Evolutionary conservation across 2,113 vertebrate genomes (phyloP).

Genomic region (Calonectris borealis): DNA sequence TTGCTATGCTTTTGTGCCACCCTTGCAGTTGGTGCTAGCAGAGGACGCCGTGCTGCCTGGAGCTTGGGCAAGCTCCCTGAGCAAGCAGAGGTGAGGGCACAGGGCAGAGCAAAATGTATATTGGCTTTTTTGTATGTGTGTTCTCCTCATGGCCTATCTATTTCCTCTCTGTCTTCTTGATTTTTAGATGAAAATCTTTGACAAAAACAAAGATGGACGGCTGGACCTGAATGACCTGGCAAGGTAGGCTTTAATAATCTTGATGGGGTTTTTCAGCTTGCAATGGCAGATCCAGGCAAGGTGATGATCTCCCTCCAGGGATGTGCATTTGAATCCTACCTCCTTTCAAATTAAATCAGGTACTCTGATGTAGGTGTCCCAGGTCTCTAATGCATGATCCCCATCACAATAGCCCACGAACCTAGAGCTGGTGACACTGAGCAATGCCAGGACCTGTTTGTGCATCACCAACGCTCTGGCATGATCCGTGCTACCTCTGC

Average conservation of each 20-base stretch:
- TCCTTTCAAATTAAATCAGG: background rate
- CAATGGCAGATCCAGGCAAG: background rate
- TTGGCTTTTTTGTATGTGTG: background rate
- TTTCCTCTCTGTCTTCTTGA: background rate
- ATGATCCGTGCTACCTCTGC: background rate
- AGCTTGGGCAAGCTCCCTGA: background rate
- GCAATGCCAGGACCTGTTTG: background rate
- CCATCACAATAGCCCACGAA: background rate
- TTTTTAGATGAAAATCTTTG: constrained; percentile 96
- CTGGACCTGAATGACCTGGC: constrained; percentile 95
- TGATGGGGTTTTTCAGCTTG: background rate
- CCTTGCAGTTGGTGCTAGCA: background rate
- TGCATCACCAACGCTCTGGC: background rate
- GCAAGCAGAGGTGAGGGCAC: background rate
- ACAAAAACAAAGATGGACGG: constrained; percentile 93
- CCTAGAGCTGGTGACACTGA: background rate
- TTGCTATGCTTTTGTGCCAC: background rate
- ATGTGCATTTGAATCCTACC: background rate
- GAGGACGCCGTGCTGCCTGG: fast-evolving
- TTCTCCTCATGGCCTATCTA: background rate
- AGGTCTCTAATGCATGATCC: background rate
- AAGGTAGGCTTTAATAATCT: constrained; percentile 74
- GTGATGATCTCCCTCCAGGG: background rate
- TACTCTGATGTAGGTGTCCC: background rate
- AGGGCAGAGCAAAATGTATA: background rate